phyloP scores from a whole-genome alignment of 2,888 invertebrate species.

The Trichacis sp. region DNA sequence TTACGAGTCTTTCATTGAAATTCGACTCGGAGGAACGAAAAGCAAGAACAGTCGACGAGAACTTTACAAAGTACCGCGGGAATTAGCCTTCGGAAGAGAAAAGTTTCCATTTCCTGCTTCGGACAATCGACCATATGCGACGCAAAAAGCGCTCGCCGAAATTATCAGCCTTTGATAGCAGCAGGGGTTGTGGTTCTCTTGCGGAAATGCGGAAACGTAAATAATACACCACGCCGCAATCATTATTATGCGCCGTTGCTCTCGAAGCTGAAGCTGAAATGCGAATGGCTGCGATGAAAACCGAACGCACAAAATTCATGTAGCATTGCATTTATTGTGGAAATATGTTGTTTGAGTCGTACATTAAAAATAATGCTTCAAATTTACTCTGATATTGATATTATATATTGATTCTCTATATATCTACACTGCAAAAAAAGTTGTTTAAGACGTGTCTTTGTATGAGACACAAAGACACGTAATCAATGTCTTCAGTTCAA shows the following conservation, averaged over 20 bases:
- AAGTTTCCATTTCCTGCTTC: conserved; percentile 51
- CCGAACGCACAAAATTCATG: not conserved
- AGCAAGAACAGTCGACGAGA: too few species aligned
- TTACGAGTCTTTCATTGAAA: conserved; percentile 39
- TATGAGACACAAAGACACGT: too few species aligned
- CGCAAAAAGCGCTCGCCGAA: conserved; percentile 41
- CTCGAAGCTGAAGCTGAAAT: conserved; percentile 7
- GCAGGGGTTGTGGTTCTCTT: conserved; percentile 17
- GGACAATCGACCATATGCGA: conserved; percentile 53
- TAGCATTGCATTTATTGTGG: too few species aligned
- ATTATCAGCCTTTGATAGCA: conserved; percentile 49
- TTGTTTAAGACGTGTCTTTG: too few species aligned
- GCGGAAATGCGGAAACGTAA: conserved; percentile 27
- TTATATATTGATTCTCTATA: too few species aligned
- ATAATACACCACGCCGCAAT: conserved; percentile 26
- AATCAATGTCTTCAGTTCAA: too few species aligned
- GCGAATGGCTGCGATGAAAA: not conserved
- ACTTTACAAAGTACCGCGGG: too few species aligned
- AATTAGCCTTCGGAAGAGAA: not conserved
- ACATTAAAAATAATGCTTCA: too few species aligned
- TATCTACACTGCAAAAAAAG: too few species aligned
- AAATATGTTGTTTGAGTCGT: too few species aligned
- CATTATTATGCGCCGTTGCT: conserved; percentile 29
- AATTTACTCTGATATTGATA: too few species aligned
- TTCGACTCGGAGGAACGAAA: too few species aligned